phyloP scores from a whole-genome alignment of 2,888 invertebrate species.

The Smittia sp. region DNA sequence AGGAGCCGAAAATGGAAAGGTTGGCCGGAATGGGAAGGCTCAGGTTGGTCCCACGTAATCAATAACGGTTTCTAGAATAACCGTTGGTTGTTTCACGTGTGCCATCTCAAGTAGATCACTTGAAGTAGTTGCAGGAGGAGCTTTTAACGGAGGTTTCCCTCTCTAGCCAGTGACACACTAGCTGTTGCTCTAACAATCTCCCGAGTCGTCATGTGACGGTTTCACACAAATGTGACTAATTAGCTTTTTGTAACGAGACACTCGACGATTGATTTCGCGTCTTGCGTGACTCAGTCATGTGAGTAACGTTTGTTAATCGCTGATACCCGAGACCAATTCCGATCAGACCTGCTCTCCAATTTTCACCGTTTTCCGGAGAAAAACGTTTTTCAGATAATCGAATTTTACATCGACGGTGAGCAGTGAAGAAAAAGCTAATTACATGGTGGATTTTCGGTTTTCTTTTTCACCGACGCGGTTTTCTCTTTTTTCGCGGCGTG shows the following conservation, averaged over 20 bases:
- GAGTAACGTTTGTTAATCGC: not conserved
- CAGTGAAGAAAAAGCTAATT: slow-evolving; percentile 4
- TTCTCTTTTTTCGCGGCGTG: slow-evolving; percentile 12
- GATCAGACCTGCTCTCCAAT: not conserved
- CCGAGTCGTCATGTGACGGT: not conserved
- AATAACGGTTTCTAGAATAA: too few relatives aligned
- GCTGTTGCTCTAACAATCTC: too few relatives aligned
- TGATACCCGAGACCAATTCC: slow-evolving; percentile 2
- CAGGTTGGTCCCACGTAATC: too few relatives aligned
- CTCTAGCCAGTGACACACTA: not conserved
- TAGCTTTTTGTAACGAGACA: not conserved
- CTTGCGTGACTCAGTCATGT: not conserved
- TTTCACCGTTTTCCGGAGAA: slow-evolving; percentile 6
- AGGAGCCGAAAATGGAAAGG: too few relatives aligned
- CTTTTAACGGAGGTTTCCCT: not conserved
- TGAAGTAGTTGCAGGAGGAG: not conserved
- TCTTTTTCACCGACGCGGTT: slow-evolving; percentile 5
- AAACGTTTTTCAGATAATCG: slow-evolving; percentile 16
- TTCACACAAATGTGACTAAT: not conserved
- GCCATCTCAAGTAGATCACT: too few relatives aligned
- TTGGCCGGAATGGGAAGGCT: too few relatives aligned
- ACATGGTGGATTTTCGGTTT: slow-evolving; percentile 18
- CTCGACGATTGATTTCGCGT: not conserved
- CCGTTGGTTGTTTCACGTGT: too few relatives aligned
- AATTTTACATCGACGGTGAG: not conserved